Evolutionary conservation across 2,888 invertebrate genomes (phyloP).

Genomic region (Eurytoma californica): DNA sequence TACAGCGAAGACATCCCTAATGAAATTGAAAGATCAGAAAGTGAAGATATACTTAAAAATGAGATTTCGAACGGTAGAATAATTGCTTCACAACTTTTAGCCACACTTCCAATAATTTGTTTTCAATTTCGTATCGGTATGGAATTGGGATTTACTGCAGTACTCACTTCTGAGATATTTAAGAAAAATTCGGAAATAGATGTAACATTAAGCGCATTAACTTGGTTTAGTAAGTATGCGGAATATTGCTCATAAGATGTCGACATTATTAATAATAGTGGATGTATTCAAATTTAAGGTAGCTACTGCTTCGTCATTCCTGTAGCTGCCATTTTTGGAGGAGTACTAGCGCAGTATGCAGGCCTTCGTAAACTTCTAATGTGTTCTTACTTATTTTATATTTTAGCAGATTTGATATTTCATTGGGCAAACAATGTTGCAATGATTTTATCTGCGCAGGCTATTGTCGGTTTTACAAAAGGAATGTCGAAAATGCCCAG

Average conservation of each 20-base stretch:
- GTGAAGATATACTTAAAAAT: no score
- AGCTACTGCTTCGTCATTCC: not conserved
- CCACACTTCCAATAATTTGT: no score
- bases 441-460: not conserved
- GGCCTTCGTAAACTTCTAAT: not conserved
- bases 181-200: no score
- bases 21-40: no score
- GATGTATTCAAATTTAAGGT: not conserved
- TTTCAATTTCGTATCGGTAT: no score
- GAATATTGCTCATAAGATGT: not conserved
- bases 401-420: not conserved
- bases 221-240: not conserved
- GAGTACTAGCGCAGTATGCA: not conserved
- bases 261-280: not conserved
- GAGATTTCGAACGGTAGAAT: no score
- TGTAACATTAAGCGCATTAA: not conserved
- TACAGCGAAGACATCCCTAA: no score
- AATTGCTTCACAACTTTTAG: no score
- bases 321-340: not conserved
- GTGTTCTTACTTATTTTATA: not conserved
- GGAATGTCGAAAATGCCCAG: not conserved
- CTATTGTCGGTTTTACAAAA: not conserved
- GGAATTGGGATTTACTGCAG: no score
- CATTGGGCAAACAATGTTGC: not conserved
- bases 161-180: no score